Evolutionary conservation across 2,888 invertebrate genomes (phyloP), one percentile per base, ranked within the genome.

Genomic region (Apotomis betuletana): DNA sequence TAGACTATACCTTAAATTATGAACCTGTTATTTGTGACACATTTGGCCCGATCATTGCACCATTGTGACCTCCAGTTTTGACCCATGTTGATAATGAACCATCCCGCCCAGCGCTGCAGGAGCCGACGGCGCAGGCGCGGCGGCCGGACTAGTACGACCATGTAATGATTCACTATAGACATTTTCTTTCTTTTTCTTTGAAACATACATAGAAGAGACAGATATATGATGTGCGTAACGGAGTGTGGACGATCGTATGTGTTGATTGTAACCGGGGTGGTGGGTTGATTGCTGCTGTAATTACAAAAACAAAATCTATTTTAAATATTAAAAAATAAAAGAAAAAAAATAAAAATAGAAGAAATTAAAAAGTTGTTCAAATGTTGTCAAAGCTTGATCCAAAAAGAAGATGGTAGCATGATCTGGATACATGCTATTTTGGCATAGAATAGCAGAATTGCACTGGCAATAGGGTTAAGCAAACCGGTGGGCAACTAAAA

Each of bases 171-270:
- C 85, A 86, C 87, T 82, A 90, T 88, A 91, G 89, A 91, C 87
- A 87, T 85, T 85, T 87, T 84, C 85, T 85, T 90, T 88, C 83
- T 79, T 82, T 88, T 88, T 82, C 90, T 92, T 92, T 89, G 87
- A 84, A 90, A 88, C 55, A 71, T 67, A 87, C 85, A 87, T 90
- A 90, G 90, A 84, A 87, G 85, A 88, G 84, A 90, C 83, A 78
- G 85, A 87, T 88, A 86, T 89, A 91, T 93, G 91, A 92, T 92
- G 92, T 92, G 92, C 92, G 92, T 91, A 90, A 88, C 88, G 86
- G 87, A 87, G 92, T 91, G 91, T 92, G 91, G 88, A 90, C 89
- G 86, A 90, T 84, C 85, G 88, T 90, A 89, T 91, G 90, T 90
- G 90, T 91, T 90, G 84, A 86, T 83, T 90, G 90, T 90, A 75